Evolutionary conservation across 2,113 vertebrate species (phyloP).

Genomic region (Tragelaphus strepsiceros): DNA sequence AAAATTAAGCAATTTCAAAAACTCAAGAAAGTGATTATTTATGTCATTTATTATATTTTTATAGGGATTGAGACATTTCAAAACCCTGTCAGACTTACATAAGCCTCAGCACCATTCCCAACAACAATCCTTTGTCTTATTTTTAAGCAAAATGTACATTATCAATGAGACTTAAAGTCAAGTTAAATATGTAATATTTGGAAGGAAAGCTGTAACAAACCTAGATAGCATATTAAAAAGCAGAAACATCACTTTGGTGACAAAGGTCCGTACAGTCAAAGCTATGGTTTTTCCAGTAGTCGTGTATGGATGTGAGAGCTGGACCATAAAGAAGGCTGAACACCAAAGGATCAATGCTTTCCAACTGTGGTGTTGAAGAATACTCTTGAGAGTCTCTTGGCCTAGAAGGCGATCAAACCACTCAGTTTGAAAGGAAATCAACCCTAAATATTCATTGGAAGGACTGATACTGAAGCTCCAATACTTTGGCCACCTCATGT

Average conservation of each 20-base stretch:
- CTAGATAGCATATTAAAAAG: not conserved
- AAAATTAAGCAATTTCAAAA: slow-evolving; percentile 1
- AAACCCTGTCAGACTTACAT: not conserved
- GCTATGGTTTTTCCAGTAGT: not conserved
- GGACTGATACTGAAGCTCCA: not conserved
- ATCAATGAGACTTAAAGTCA: not conserved
- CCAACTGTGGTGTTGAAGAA: not conserved
- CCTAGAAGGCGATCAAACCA: not conserved
- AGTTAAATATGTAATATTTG: not conserved
- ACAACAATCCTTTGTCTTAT: not conserved
- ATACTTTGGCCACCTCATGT: not conserved
- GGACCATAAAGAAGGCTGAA: not conserved
- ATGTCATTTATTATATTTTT: not conserved
- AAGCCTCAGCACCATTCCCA: not conserved
- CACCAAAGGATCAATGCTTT: not conserved
- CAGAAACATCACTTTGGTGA: not conserved
- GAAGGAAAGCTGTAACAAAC: not conserved
- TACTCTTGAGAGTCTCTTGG: not conserved
- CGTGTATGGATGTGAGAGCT: not conserved
- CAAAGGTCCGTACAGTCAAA: not conserved
- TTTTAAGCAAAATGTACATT: not conserved
- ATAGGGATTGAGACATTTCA: not conserved
- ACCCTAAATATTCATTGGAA: not conserved
- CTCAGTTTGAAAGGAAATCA: not conserved
- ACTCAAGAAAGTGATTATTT: not conserved